Evolutionary conservation across 1,140 invertebrate genomes (phyloP).

Genomic region (Paracyclopina nana): DNA sequence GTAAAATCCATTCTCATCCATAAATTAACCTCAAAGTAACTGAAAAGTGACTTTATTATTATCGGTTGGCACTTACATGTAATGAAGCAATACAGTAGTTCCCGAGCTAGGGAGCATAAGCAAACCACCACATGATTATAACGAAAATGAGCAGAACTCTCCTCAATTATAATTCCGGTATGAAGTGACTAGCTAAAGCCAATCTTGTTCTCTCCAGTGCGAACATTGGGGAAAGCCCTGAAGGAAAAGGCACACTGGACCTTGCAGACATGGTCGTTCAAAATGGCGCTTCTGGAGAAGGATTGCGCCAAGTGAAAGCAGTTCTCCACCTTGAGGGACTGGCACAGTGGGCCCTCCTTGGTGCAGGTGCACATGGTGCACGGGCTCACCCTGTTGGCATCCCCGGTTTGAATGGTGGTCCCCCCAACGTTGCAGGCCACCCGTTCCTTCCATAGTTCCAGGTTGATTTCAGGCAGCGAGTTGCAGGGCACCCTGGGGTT

Average conservation of each 20-base stretch:
- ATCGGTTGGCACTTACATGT: too few relatives aligned
- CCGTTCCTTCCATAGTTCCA: conserved; percentile 31
- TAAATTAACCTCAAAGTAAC: too few relatives aligned
- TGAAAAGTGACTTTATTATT: too few relatives aligned
- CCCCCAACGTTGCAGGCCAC: conserved; percentile 28
- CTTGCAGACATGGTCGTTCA: conserved; percentile 33
- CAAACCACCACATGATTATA: too few relatives aligned
- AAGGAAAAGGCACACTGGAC: conserved; percentile 37
- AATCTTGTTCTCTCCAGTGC: conserved; percentile 20
- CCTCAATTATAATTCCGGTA: too few relatives aligned
- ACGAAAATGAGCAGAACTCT: too few relatives aligned
- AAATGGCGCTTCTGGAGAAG: conserved; percentile 28
- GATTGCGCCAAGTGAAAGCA: conserved; percentile 29
- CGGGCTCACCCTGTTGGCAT: conserved; percentile 33
- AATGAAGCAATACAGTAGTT: too few relatives aligned
- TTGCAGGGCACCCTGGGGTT: conserved; percentile 33
- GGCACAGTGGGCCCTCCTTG: conserved; percentile 35
- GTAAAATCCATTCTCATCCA: too few relatives aligned
- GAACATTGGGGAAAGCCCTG: conserved; percentile 27
- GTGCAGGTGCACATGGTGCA: conserved; percentile 42
- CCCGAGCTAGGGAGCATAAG: too few relatives aligned
- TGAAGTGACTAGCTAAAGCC: conserved; percentile 21
- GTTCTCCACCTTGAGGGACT: conserved; percentile 33
- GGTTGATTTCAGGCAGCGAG: conserved; percentile 27
- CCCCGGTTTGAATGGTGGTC: conserved; percentile 31